A percentile compares a stretch with the other conserved stretches of the same genome.
These are phyloP conservation scores for Allygus modestus DNA, from an alignment of 2,888 invertebrate genomes.

Conservation along the genomic window DNA sequence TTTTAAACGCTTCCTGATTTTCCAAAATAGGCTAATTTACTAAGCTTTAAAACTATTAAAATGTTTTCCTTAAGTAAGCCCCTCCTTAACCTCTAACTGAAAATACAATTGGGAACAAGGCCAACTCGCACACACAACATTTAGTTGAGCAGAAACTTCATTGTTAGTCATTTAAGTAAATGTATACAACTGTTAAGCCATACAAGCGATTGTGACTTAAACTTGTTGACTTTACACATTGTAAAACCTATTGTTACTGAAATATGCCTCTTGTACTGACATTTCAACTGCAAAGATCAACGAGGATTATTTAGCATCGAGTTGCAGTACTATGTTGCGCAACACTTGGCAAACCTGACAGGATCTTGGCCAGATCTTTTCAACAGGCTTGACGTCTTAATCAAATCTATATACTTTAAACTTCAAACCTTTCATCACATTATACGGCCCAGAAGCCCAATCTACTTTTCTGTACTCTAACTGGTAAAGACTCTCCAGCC, in stretches of 20 bases:
- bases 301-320: constrained; percentile 2
- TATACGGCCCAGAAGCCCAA: too few species aligned
- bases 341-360: constrained; percentile 17
- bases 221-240: not conserved
- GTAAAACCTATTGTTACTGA: constrained; percentile 4
- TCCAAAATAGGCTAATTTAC: too few species aligned
- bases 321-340: not conserved
- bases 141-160: not conserved
- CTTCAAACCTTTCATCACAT: too few species aligned
- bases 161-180: not conserved
- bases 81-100: too few species aligned
- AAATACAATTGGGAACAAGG: too few species aligned
- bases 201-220: not conserved
- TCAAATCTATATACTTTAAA: too few species aligned
- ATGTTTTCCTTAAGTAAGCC: too few species aligned
- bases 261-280: not conserved
- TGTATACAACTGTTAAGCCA: not conserved
- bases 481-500: too few species aligned
- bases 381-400: not conserved
- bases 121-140: not conserved
- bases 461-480: too few species aligned
- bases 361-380: not conserved
- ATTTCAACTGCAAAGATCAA: not conserved
- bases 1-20: too few species aligned
- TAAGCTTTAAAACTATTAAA: too few species aligned